Conservation (phyloP, 1,140 invertebrate species). For the Euglossa dilemma region DNA sequence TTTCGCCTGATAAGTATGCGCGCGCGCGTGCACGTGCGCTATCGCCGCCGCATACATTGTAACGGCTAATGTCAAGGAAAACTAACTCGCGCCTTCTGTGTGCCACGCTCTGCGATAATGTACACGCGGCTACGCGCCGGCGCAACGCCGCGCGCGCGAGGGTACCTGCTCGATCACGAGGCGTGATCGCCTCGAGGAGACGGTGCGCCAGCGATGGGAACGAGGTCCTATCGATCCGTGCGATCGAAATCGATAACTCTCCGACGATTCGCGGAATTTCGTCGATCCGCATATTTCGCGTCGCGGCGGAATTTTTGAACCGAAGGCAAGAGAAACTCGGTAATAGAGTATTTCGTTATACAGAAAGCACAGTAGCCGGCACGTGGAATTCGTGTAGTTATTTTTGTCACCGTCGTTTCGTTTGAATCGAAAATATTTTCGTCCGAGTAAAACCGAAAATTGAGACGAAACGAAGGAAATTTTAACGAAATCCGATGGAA, state of each 20-base stretch:
- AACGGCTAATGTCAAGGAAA: conserved; percentile 71
- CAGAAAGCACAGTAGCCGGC: no score
- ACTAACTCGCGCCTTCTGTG: conserved; percentile 45
- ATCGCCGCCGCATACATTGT: conserved; percentile 58
- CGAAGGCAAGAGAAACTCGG: no score
- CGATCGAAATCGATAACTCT: not conserved
- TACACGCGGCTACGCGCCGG: not conserved
- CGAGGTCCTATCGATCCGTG: not conserved
- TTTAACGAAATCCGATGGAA: no score
- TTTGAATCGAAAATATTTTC: no score
- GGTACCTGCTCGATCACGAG: not conserved
- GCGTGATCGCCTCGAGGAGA: conserved; percentile 2
- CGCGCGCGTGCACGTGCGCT: not conserved
- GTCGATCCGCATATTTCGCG: no score
- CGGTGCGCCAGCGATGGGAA: not conserved
- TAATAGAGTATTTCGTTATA: no score
- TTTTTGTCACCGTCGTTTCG: no score
- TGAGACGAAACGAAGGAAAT: no score
- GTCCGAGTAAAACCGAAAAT: no score
- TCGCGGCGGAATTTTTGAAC: no score
- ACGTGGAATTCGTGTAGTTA: no score
- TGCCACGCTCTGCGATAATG: not conserved
- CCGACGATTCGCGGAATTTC: no score
- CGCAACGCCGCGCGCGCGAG: not conserved
- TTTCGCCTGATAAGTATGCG: not conserved